Evolutionary conservation across 2,113 vertebrate species (phyloP), one percentile per base, ranked within the genome.

Genomic region (Cardinalis cardinalis): DNA sequence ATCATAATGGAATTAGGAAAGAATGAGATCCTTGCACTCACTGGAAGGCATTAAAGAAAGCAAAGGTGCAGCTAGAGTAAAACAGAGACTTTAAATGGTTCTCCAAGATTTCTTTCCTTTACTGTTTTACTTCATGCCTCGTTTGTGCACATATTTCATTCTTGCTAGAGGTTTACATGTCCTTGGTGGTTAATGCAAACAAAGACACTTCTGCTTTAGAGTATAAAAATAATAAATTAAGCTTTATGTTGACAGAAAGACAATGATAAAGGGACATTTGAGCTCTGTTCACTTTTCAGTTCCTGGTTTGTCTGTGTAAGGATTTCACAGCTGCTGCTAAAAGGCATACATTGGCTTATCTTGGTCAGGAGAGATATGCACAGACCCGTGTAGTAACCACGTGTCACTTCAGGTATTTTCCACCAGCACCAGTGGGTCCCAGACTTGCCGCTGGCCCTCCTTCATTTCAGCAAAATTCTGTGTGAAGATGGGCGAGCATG

Each of bases 1-100:
- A 73, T 73, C 16, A 10, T 53, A 43, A 13, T 32, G 34, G 55
- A 88, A 88, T 56, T 36, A 44, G 29, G 36, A 64, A 60, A 69
- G 6, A 79, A 52, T 0, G 0, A 84, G 9, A 24, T 71, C 18
- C 29, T 88, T 59, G 4, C 7, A 41, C 18, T 73, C 51, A 51
- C 8, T 44, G 21, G 10, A 59, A 87, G 18, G 18, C 34, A 73
- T 38, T 65, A 34, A 5, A 59, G 52, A 49, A 65, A 58, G 4
- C 18, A 80, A 89, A 79, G 16, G 8, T n/a, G 31, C 18, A 51
- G 51, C 44, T 72, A 34, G 23, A 71, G 6, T 32, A 23, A 84
- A 88, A 55, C 11, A 7, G 41, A 64, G 28, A 29, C 4, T 66
- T 86, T 41, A 80, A 83, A 71, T 1, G 0, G 7, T 8, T 48